Percentiles rank a stretch among this genome's conserved stretches.
These are phyloP conservation scores for Villa cingulata DNA, from an alignment of 2,888 invertebrate species.

Conservation along the genomic window DNA sequence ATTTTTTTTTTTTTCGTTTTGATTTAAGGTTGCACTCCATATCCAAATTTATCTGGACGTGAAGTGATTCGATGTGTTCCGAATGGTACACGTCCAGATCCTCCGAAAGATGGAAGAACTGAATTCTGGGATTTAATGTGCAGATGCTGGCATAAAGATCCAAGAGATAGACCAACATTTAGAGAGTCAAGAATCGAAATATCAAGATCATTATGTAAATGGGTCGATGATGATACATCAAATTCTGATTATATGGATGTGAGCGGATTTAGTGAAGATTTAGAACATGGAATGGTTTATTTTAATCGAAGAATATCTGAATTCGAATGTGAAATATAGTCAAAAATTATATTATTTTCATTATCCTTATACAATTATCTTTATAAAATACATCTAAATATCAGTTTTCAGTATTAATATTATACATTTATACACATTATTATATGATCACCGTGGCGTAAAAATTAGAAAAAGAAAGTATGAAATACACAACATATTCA, in stretches of 20 bases:
- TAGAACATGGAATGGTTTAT: slow-evolving; percentile 36
- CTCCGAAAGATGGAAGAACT: slow-evolving; percentile 65
- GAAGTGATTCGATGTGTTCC: slow-evolving; percentile 71
- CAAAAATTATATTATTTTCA: no score
- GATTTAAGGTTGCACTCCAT: slow-evolving; percentile 64
- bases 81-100: slow-evolving; percentile 61
- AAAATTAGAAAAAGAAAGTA: no score
- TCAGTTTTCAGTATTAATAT: not conserved
- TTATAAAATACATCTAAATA: not conserved
- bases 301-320: slow-evolving; percentile 43
- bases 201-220: slow-evolving; percentile 30
- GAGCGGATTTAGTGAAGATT: slow-evolving; percentile 36
- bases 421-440: no score
- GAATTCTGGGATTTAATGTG: slow-evolving; percentile 51
- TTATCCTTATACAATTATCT: not conserved
- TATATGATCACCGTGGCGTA: no score
- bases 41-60: slow-evolving; percentile 70
- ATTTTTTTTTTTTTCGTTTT: not conserved
- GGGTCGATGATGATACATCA: slow-evolving; percentile 34
- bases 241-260: slow-evolving; percentile 37
- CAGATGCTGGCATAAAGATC: slow-evolving; percentile 53
- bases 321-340: slow-evolving; percentile 47
- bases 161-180: slow-evolving; percentile 59
- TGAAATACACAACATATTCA: no score
- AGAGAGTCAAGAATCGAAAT: slow-evolving; percentile 40